Evolutionary conservation across 1,140 invertebrate genomes (phyloP), one percentile per base, ranked within the genome.

Genomic region (Drosophila lini): DNA sequence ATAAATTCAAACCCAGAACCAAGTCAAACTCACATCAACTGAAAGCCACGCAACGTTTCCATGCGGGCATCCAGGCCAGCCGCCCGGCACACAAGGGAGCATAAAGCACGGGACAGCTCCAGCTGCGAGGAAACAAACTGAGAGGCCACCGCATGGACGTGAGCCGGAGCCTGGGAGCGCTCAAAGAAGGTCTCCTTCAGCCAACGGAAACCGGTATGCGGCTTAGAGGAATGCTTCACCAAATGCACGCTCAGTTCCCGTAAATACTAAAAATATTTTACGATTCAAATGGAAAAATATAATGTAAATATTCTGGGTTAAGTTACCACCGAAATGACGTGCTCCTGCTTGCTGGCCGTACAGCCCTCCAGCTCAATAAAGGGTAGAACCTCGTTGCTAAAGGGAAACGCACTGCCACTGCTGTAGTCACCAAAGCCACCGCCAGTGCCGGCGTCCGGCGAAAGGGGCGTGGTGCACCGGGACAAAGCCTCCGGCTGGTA

Each of bases 401-500:
- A 92, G 55, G 59, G 93, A 92, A 81, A 94, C 1, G 84, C 77
- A 44, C 53, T 89, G 15, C 80, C 77, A 16, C 73, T 89, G 53
- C 84, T 62, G 36, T 89, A 93, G 57, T 95, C 94, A 0, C 92
- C 92, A 7, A 94, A 91, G 8, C 92, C 92, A 7, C 93, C 90
- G 44, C 71, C 57, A 10, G 63, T 91, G 41, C 93, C 91, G 8
- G 93, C 94, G 64, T 94, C 94, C 4, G 96, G 96, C 3, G 96
- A 96, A 92, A 97, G 94, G 13, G 97, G 97, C 36, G 96, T 97
- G 75, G 95, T 96, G 79, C 95, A 97, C 83, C 96, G 94, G 0
- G 96, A 97, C 8, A 97, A 90, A 1, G 96, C 96, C 93, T 97
- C 97, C 0, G 97, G 96, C 93, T 96, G 96, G 92, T 97, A 97